Evolutionary conservation across 2,888 invertebrate genomes (phyloP), one percentile per base, ranked within the genome.

Genomic region (Caenorhabditis sp.): DNA sequence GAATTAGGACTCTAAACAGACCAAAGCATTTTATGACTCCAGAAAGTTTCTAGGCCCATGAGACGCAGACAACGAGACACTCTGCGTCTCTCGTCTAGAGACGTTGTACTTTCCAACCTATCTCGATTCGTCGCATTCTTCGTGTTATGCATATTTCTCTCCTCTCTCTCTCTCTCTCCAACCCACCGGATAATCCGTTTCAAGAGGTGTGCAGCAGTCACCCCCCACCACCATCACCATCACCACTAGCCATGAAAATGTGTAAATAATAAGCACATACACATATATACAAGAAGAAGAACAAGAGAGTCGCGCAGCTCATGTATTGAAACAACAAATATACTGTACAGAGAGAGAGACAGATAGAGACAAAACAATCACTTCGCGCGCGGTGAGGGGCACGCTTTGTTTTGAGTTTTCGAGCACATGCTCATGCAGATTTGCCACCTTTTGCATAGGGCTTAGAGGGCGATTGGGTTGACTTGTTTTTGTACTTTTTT

Each of bases 251-350:
- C n/a, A 35, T 38, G 38, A 31, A 68, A 69, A 76, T 69, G 76
- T 76, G 76, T 76, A 76, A 76, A 76, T 76, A 76, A 76, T 76
- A 69, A 76, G 68, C 59, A 69, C 38, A 38, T 69, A 54, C 14
- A 54, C 54, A 26, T 47, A 38, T 69, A 54, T 26, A 54, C 54
- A 26, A 58, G 56, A 76, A 75, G 41, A 54, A 22, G 22, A 10
- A 61, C 54, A 63, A 76, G 59, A 68, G 68, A 76, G 68, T 66
- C 75, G 66, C 75, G 66, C 66, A n/a, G 56, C 73, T 14, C 38
- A 44, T 61, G 5, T 38, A 38, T 14, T 16, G n/a, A 38, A 38
- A 38, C 38, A 38, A 38, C 38, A 38, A n/a, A n/a, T n/a, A n/a
- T n/a, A n/a, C n/a, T n/a, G n/a, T n/a, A n/a, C 31, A 35, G 31